Evolutionary conservation across 2,888 invertebrate species (phyloP), one percentile per base, ranked within the genome.

Genomic region (Drosophila macrothrix): DNA sequence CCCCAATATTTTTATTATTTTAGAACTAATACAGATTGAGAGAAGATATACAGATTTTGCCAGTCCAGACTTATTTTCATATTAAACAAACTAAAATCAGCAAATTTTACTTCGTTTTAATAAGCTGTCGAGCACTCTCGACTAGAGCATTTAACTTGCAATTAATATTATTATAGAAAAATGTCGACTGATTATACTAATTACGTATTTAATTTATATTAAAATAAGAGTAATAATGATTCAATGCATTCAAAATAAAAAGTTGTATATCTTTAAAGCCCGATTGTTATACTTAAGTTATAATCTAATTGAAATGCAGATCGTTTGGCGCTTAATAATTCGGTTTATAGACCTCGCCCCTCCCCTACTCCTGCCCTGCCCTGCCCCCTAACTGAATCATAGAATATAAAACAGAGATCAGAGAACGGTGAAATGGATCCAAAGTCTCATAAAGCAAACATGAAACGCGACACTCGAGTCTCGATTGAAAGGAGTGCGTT

Each of bases 401-500:
- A 3, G 19, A 46, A 46, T 46, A 16, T 46, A 16, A 46, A 46
- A 16, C 33, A 35, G 25, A 46, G 46, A 46, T 46, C 46, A 9
- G 46, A 46, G 25, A 46, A 16, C 46, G 46, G 46, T 25, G 22
- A 46, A 46, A 16, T 46, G 22, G 16, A 25, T 16, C 25, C 46
- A 25, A 16, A 46, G 14, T 16, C 78, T 76, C 83, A 89, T 84
- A 85, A 85, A 84, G 80, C 85, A 88, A 77, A 88, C 88, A 76
- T 85, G 72, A 80, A 88, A 88, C 75, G 82, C 78, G 76, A 74
- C 73, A 76, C 52, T 53, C 71, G 68, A 74, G 9, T 3, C 50
- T 19, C 80, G 73, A 83, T 86, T 90, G 83, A 90, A 90, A 90
- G 81, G 86, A 81, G 88, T 85, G 78, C 73, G 75, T 83, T 88